Percentiles rank a stretch among this genome's conserved stretches.
phyloP scores from a whole-genome alignment of 2,113 vertebrate genomes.

The Megaptera novaeangliae region DNA sequence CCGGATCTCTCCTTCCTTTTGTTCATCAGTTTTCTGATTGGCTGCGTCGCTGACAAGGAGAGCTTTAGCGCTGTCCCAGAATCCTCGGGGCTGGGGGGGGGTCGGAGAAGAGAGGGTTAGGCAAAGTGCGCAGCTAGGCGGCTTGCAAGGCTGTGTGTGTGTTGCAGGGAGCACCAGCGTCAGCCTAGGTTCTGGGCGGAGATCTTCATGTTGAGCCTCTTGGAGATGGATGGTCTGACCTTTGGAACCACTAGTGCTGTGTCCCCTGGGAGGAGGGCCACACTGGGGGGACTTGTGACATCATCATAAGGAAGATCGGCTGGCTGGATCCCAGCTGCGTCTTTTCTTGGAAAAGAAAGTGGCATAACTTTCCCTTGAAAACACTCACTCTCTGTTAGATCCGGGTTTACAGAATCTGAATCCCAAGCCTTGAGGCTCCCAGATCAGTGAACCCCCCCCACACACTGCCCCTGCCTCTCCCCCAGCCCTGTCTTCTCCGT shows the following conservation, averaged over 20 bases:
- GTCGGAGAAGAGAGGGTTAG: neutral
- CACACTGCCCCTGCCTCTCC: no score
- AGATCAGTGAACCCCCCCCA: neutral
- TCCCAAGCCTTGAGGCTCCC: neutral
- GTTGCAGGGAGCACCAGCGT: fast-evolving
- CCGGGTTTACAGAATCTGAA: neutral
- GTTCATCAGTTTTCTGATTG: neutral
- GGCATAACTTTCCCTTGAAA: neutral
- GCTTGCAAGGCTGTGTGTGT: neutral
- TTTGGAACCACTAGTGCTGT: neutral
- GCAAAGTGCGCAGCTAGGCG: fast-evolving
- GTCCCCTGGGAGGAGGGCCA: neutral
- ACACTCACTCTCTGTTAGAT: neutral
- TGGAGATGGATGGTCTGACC: no score
- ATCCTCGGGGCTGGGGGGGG: neutral
- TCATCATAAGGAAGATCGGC: no score
- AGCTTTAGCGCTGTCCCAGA: neutral
- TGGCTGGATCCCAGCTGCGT: neutral
- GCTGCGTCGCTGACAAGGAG: neutral
- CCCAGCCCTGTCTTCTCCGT: fast-evolving
- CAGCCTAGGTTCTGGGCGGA: neutral
- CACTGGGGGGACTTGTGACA: fast-evolving
- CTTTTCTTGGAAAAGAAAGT: neutral
- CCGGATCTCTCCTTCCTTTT: no score
- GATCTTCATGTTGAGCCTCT: fast-evolving